phyloP scores from a whole-genome alignment of 2,888 invertebrate genomes.

The Epinotia brunnichana region DNA sequence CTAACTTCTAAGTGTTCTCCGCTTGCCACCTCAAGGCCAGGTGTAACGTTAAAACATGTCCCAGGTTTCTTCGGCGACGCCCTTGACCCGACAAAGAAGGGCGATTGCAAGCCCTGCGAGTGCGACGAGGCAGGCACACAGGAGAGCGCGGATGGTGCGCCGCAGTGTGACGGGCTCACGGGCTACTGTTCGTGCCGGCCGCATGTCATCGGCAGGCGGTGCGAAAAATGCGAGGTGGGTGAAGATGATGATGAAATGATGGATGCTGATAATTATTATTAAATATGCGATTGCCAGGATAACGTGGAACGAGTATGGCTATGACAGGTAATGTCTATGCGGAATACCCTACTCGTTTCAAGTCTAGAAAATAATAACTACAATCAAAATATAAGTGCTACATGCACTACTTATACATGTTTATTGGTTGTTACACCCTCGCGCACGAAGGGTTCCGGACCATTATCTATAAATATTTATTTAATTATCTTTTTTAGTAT shows the following conservation, averaged over 20 bases:
- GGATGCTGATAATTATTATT: too few species aligned
- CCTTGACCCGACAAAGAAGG: constrained; percentile 94
- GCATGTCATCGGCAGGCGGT: constrained; percentile 91
- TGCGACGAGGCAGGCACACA: constrained; percentile 93
- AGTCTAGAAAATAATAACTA: too few species aligned
- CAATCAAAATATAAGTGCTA: too few species aligned
- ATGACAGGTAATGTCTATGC: background rate
- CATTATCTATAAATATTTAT: too few species aligned
- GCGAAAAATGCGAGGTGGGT: constrained; percentile 87
- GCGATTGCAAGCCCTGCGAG: constrained; percentile 94
- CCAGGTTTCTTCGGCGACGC: constrained; percentile 97
- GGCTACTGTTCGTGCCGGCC: constrained; percentile 92
- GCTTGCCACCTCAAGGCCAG: background rate
- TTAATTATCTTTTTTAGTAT: too few species aligned
- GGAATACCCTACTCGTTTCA: too few species aligned
- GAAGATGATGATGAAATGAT: background rate
- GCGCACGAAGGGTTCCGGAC: too few species aligned
- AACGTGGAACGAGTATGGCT: too few species aligned
- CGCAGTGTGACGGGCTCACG: constrained; percentile 90
- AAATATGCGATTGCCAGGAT: too few species aligned
- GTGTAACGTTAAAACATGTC: background rate
- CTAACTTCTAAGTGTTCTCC: too few species aligned
- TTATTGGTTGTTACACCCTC: too few species aligned
- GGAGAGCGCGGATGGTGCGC: constrained; percentile 88
- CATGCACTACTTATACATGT: too few species aligned